A percentile compares a stretch with the other conserved stretches of the same genome.
phyloP scores from a whole-genome alignment of 53 echinoderm and acorn worm genomes.

The Henricia sp. region DNA sequence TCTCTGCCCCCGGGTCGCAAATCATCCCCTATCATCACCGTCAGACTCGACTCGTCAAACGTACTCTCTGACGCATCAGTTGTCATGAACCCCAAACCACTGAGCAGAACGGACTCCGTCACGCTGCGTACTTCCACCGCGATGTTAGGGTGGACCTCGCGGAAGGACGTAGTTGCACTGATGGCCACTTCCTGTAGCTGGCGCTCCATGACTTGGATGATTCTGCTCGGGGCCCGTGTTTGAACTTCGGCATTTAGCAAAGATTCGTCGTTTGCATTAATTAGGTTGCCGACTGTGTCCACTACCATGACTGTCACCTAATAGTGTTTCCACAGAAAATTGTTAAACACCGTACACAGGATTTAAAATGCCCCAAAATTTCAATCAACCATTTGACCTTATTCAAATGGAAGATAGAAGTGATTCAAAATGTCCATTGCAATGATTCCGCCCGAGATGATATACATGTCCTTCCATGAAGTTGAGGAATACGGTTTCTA shows the following conservation, averaged over 20 bases:
- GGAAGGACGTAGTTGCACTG: slow-evolving; percentile 19
- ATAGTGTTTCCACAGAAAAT: not conserved
- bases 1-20: not conserved
- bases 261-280: slow-evolving; percentile 14
- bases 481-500: too few species aligned
- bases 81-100: slow-evolving; percentile 30
- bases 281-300: slow-evolving; percentile 56
- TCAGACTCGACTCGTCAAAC: slow-evolving; percentile 16
- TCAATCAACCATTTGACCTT: too few species aligned
- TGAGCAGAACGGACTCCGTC: not conserved
- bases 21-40: slow-evolving; percentile 27
- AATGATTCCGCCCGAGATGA: too few species aligned
- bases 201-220: slow-evolving; percentile 43
- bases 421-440: too few species aligned
- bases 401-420: too few species aligned
- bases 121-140: slow-evolving; percentile 66
- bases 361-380: too few species aligned
- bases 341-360: too few species aligned
- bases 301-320: slow-evolving; percentile 64
- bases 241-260: slow-evolving; percentile 44
- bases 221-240: slow-evolving; percentile 45
- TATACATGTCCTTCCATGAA: too few species aligned
- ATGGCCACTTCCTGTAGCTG: slow-evolving; percentile 58
- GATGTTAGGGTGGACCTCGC: slow-evolving; percentile 36
- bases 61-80: not conserved